Conservation (phyloP, 2,797 vertebrate species). For the Microcaecilia unicolor region DNA sequence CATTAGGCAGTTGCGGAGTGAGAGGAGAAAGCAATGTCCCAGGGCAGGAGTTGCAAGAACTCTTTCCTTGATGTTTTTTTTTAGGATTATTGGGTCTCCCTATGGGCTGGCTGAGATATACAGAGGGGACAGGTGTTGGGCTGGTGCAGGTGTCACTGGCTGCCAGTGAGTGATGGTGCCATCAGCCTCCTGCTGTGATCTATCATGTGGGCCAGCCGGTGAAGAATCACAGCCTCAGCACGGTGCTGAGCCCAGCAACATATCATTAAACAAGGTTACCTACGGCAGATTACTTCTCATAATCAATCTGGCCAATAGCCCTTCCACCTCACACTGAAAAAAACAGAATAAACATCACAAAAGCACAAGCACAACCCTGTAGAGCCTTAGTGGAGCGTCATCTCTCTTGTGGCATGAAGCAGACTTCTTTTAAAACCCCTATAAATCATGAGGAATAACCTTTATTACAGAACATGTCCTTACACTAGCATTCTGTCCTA, state of each 20-base stretch:
- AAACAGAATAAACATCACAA: constrained; percentile 47
- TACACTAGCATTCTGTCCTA: constrained; percentile 26
- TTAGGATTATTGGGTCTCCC: constrained; percentile 64
- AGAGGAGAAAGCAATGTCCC: constrained; percentile 11
- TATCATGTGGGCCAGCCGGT: constrained; percentile 81
- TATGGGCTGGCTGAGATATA: constrained; percentile 57
- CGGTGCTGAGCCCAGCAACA: constrained; percentile 76
- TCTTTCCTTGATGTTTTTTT: constrained; percentile 32
- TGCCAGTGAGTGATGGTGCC: constrained; percentile 89
- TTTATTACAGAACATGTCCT: constrained; percentile 23
- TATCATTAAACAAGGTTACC: constrained; percentile 88
- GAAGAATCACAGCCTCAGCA: constrained; percentile 64
- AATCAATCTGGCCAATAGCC: constrained; percentile 71
- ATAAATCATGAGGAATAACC: constrained; percentile 38
- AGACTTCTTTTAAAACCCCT: constrained; percentile 28
- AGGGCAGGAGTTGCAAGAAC: constrained; percentile 19
- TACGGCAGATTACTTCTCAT: constrained; percentile 67
- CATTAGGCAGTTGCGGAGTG: background rate
- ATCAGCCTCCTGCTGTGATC: constrained; percentile 88
- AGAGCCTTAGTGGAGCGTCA: constrained; percentile 22
- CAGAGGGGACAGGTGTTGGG: constrained; percentile 75
- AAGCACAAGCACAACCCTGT: constrained; percentile 32
- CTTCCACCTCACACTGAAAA: constrained; percentile 49
- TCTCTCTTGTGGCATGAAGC: constrained; percentile 25
- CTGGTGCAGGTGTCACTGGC: constrained; percentile 73